Evolutionary conservation across 2,888 invertebrate genomes (phyloP), one percentile per base, ranked within the genome.

Genomic region (Rugalucina vietnamica): DNA sequence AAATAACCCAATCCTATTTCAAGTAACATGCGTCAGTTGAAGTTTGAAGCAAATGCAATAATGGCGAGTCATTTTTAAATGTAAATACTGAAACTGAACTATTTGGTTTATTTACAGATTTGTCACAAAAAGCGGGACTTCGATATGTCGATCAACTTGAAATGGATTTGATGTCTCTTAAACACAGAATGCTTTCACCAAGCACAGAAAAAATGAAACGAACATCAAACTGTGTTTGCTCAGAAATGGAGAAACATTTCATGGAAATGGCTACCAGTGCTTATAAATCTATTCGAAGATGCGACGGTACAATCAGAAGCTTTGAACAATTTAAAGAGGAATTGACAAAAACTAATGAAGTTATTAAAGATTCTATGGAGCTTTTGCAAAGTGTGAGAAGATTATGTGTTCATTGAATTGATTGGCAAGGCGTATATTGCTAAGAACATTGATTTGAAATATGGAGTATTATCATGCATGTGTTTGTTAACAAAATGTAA

Each of bases 251-350:
- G 60, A 88, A 83, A 73, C 88, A 91, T 77, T 91, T 91, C 81
- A 80, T 92, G 77, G 88, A 90, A 81, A 90, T 91, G 91, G 91
- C 91, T 5, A 90, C 90, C 50, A 89, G 90, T 65, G 91, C 91
- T 0, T 92, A 92, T 77, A 86, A 88, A 34, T 86, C 90, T 24
- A 89, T 92, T 18, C 76, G 91, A 10, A 79, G 91, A 43, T 86
- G 87, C 12, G 91, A 91, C 71, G 83, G 84, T 12, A 86, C 89
- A 8, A 82, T 89, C 8, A 86, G 85, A 10, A 90, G 90, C 21
- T 91, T 92, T 81, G 90, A 88, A 76, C 89, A 90, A 32, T 92
- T 92, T 74, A 85, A 89, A 29, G 82, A 86, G 29, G 91, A 92
- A 65, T 85, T 92, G 10, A 82, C 89, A 0, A 90, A 90, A 69